A percentile compares a stretch with the other conserved stretches of the same genome.
phyloP scores from a whole-genome alignment of 2,888 invertebrate genomes.

The Polylopha cassiicola region DNA sequence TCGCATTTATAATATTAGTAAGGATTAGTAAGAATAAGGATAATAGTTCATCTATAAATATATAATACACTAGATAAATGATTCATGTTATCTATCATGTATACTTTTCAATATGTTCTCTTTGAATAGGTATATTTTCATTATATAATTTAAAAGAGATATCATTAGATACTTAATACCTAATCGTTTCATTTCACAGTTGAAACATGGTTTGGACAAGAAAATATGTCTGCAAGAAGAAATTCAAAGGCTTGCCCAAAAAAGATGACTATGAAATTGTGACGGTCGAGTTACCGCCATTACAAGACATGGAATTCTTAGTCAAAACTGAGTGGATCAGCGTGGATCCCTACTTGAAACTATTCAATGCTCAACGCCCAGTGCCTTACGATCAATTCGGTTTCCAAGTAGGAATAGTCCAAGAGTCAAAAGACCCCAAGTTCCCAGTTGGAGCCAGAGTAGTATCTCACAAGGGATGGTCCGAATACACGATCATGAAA shows the following conservation, averaged over 20 bases:
- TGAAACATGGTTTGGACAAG: constrained; percentile 29
- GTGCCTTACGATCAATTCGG: constrained; percentile 44
- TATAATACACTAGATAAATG: too few species aligned
- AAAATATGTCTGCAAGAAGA: constrained; percentile 73
- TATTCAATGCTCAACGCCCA: constrained; percentile 27
- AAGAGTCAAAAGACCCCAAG: constrained; percentile 77
- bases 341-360: constrained; percentile 40
- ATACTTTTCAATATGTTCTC: too few species aligned
- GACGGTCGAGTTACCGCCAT: constrained; percentile 75
- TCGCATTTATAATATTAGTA: too few species aligned
- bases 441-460: constrained; percentile 79
- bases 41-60: too few species aligned
- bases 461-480: constrained; percentile 81
- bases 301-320: constrained; percentile 71
- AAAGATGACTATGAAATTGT: constrained; percentile 73
- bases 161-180: too few species aligned
- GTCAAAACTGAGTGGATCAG: constrained; percentile 43
- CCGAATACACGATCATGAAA: constrained; percentile 61
- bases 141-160: too few species aligned
- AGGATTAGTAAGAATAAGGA: too few species aligned
- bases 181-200: background rate
- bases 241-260: constrained; percentile 77
- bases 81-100: too few species aligned
- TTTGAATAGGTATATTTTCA: too few species aligned
- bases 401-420: constrained; percentile 55